Evolutionary conservation across 2,797 vertebrate genomes (phyloP).

Genomic region (Aplochiton taeniatus): DNA sequence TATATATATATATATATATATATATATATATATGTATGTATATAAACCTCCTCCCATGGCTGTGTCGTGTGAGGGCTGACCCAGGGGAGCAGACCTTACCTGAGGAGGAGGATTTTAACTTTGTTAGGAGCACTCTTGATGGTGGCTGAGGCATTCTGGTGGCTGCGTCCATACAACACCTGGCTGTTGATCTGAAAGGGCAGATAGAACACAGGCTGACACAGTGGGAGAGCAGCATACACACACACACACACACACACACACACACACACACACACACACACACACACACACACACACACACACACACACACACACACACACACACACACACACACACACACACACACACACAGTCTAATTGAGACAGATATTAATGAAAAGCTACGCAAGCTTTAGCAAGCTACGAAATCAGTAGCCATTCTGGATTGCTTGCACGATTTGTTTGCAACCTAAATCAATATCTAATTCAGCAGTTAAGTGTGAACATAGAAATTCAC

Average conservation of each 20-base stretch:
- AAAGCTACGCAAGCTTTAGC: slow-evolving; percentile 26
- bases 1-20: too few species aligned
- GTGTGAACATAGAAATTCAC: neutral
- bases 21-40: too few species aligned
- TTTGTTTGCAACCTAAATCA: slow-evolving; percentile 16
- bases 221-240: too few species aligned
- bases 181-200: slow-evolving; percentile 88
- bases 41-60: neutral
- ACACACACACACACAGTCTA: slow-evolving; percentile 1
- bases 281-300: slow-evolving; percentile 8
- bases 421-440: neutral
- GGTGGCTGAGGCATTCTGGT: slow-evolving; percentile 95
- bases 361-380: slow-evolving; percentile 24
- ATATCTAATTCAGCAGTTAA: slow-evolving; percentile 11
- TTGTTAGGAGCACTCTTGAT: slow-evolving; percentile 88
- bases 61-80: neutral
- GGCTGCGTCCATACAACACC: slow-evolving; percentile 92
- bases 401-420: neutral
- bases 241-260: slow-evolving; percentile 5
- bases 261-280: slow-evolving; percentile 2
- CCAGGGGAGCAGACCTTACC: slow-evolving; percentile 71
- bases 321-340: neutral
- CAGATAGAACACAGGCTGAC: neutral
- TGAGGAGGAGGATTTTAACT: slow-evolving; percentile 91
- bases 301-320: slow-evolving; percentile 1